These are phyloP conservation scores for Apogon hyalosoma DNA, from an alignment of 2,797 vertebrate genomes.

Conservation along the genomic window DNA sequence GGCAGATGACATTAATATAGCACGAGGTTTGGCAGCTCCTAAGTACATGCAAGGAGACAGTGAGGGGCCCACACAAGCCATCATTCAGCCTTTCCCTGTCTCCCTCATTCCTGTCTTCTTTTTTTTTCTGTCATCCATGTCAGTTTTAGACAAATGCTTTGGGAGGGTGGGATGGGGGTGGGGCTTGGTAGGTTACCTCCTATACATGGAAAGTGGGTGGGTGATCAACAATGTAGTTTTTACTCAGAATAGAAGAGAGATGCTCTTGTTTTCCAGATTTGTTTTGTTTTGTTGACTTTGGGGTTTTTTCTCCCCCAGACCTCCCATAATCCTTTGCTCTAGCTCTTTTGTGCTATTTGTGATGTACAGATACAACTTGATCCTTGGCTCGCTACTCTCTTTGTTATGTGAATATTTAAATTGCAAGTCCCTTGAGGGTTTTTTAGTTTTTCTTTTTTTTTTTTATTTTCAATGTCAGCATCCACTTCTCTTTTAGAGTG, in stretches of 20 bases:
- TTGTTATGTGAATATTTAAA: conserved; percentile 40
- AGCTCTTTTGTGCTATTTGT: conserved; percentile 27
- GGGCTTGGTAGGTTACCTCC: conserved; percentile 35
- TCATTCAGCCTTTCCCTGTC: conserved; percentile 57
- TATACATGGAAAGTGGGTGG: conserved; percentile 27
- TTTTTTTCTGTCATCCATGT: conserved; percentile 30
- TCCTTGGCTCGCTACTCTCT: conserved; percentile 16
- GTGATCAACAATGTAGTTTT: conserved; percentile 26
- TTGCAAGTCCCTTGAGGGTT: background rate
- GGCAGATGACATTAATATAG: conserved; percentile 82
- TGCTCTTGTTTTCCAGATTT: conserved; percentile 25
- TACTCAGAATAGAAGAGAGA: conserved; percentile 20
- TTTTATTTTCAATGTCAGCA: background rate
- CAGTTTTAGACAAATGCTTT: conserved; percentile 30
- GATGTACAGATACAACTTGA: conserved; percentile 21
- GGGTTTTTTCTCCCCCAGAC: background rate
- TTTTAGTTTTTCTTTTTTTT: background rate
- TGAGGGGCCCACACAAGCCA: conserved; percentile 29
- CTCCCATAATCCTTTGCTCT: conserved; percentile 53
- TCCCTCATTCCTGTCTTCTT: conserved; percentile 7
- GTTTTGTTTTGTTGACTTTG: conserved; percentile 32
- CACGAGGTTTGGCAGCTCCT: conserved; percentile 75
- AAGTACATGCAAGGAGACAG: conserved; percentile 61
- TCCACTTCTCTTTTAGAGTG: background rate
- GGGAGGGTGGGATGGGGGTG: conserved; percentile 1